Evolutionary conservation across 2,888 invertebrate genomes (phyloP).

Genomic region (Iselma pallidipennis): DNA sequence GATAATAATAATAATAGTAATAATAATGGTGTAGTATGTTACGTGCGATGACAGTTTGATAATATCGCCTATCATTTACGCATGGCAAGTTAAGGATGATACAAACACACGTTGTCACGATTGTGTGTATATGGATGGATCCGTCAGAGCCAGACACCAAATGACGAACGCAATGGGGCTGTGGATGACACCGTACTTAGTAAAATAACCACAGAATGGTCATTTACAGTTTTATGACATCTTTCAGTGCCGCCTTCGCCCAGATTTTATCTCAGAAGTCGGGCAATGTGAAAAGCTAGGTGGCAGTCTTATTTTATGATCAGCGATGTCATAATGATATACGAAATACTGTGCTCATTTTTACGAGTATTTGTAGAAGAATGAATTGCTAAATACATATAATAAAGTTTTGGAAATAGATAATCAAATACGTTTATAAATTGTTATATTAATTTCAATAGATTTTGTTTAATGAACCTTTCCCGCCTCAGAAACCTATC

Average conservation of each 20-base stretch:
- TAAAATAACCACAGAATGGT: constrained; percentile 54
- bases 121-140: constrained; percentile 23
- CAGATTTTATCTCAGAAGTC: constrained; percentile 46
- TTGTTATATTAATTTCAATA: no score
- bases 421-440: no score
- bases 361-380: constrained; percentile 33
- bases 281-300: constrained; percentile 34
- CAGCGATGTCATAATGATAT: constrained; percentile 44
- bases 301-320: constrained; percentile 43
- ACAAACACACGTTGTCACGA: constrained; percentile 32
- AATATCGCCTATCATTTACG: constrained; percentile 24
- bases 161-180: constrained; percentile 50
- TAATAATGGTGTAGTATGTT: constrained; percentile 3
- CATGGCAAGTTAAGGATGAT: constrained; percentile 17
- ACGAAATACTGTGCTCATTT: constrained; percentile 29
- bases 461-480: no score
- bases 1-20: neutral
- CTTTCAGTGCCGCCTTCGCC: constrained; percentile 45
- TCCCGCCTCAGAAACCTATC: no score
- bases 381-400: constrained; percentile 32
- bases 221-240: constrained; percentile 53
- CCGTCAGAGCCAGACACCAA: constrained; percentile 45
- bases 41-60: constrained; percentile 23
- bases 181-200: constrained; percentile 54
- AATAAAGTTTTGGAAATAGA: no score